Conservation (phyloP, 1,140 invertebrate species). For the Pseudomyrmex cubaensis region DNA sequence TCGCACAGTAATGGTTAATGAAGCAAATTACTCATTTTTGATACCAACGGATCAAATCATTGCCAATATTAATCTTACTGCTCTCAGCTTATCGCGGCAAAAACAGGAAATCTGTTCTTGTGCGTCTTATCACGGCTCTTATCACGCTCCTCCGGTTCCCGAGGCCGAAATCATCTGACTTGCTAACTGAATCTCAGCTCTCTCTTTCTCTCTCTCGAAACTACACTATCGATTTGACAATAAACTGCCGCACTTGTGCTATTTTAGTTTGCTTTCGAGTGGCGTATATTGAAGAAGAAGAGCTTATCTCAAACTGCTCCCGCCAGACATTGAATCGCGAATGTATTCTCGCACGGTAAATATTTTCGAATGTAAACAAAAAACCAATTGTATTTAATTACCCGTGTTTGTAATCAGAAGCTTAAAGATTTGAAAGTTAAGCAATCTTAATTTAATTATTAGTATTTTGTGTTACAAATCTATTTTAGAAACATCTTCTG, state of each 20-base stretch:
- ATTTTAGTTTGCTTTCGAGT: constrained; percentile 67
- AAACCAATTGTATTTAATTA: neutral
- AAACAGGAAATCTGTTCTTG: constrained; percentile 58
- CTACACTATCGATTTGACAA: constrained; percentile 23
- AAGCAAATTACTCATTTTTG: neutral
- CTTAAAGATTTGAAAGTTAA: too few species aligned
- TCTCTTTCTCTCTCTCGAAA: constrained; percentile 12
- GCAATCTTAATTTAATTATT: too few species aligned
- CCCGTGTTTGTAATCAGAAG: neutral
- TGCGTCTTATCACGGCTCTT: constrained; percentile 13
- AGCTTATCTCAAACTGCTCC: constrained; percentile 34
- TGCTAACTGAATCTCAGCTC: constrained; percentile 11
- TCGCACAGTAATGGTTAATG: too few species aligned
- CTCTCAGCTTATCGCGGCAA: neutral
- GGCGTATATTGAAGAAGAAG: constrained; percentile 3
- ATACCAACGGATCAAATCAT: neutral
- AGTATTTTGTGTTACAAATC: too few species aligned
- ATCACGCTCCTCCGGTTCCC: constrained; percentile 27
- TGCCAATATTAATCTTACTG: neutral
- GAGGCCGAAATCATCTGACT: constrained; percentile 11
- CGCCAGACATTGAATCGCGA: constrained; percentile 52
- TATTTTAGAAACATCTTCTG: too few species aligned
- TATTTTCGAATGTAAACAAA: neutral
- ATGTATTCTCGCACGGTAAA: neutral
- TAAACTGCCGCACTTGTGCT: constrained; percentile 39